Evolutionary conservation across 2,797 vertebrate species (phyloP).

Genomic region (Enteromius unitaeniatus): DNA sequence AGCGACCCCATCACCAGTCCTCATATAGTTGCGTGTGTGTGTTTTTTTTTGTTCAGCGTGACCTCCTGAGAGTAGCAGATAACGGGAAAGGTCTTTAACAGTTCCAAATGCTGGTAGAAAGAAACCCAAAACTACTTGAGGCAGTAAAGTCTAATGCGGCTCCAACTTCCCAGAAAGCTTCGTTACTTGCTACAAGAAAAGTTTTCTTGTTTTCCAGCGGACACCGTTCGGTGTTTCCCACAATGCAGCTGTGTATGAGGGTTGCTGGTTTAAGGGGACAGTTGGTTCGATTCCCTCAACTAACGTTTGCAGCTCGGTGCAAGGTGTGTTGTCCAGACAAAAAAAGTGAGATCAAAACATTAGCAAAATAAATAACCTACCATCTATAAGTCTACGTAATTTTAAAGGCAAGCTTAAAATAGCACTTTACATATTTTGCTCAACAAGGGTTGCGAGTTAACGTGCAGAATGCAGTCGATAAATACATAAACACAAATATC

Average conservation of each 20-base stretch:
- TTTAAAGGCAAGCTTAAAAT: slow-evolving; percentile 75
- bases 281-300: slow-evolving; percentile 33
- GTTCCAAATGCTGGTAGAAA: slow-evolving; percentile 66
- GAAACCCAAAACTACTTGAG: slow-evolving; percentile 48
- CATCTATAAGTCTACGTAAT: slow-evolving; percentile 64
- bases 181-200: slow-evolving; percentile 6
- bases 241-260: slow-evolving; percentile 47
- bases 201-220: slow-evolving; percentile 16
- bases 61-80: slow-evolving; percentile 40
- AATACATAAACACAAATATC: slow-evolving; percentile 77
- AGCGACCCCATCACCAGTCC: slow-evolving; percentile 11
- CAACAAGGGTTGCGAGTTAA: slow-evolving; percentile 75
- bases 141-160: slow-evolving; percentile 49
- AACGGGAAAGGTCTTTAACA: slow-evolving; percentile 37
- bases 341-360: slow-evolving; percentile 49
- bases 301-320: slow-evolving; percentile 51
- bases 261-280: slow-evolving; percentile 63
- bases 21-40: neutral
- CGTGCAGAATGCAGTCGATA: slow-evolving; percentile 81
- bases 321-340: slow-evolving; percentile 51
- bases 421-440: slow-evolving; percentile 75
- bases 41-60: slow-evolving; percentile 15
- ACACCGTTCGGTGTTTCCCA: slow-evolving; percentile 11
- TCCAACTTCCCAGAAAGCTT: slow-evolving; percentile 57
- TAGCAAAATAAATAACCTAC: slow-evolving; percentile 70